phyloP scores from a whole-genome alignment of 2,888 invertebrate genomes.

The Oscheius myriophilus region DNA sequence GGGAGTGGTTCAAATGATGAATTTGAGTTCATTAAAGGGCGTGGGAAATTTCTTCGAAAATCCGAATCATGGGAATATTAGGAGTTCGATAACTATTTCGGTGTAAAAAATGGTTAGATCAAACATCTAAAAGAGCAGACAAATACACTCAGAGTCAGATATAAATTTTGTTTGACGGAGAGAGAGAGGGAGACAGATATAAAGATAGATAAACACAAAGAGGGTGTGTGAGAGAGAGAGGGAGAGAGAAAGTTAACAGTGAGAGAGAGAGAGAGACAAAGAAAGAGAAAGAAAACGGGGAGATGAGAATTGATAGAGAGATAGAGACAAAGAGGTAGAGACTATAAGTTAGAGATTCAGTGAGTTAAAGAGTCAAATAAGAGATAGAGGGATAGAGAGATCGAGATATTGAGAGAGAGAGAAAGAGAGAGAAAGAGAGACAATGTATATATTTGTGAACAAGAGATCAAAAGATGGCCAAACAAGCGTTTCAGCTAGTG shows the following conservation, averaged over 20 bases:
- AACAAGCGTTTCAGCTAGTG: too few relatives aligned
- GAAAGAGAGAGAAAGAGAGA: constrained; percentile 5
- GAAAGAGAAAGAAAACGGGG: neutral
- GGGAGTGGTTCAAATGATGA: neutral
- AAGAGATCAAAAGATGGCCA: too few relatives aligned
- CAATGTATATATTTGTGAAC: neutral
- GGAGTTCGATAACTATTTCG: too few relatives aligned
- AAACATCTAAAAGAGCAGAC: constrained; percentile 1
- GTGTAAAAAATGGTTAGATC: too few relatives aligned
- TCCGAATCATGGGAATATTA: too few relatives aligned
- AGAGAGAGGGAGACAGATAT: too few relatives aligned
- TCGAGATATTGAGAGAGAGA: neutral
- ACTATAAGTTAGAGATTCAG: too few relatives aligned
- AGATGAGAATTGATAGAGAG: neutral
- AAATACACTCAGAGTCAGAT: neutral
- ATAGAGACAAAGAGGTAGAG: neutral
- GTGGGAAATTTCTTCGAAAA: too few relatives aligned
- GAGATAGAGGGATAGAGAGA: neutral
- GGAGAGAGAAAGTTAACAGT: constrained; percentile 2
- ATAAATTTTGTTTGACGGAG: too few relatives aligned
- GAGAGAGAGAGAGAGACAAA: constrained; percentile 7
- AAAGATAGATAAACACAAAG: constrained; percentile 4
- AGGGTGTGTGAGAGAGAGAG: constrained; percentile 29
- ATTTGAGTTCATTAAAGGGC: neutral
- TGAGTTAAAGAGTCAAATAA: too few relatives aligned